phyloP scores from a whole-genome alignment of 2,888 invertebrate genomes.

The Pristionchus exspectatus region DNA sequence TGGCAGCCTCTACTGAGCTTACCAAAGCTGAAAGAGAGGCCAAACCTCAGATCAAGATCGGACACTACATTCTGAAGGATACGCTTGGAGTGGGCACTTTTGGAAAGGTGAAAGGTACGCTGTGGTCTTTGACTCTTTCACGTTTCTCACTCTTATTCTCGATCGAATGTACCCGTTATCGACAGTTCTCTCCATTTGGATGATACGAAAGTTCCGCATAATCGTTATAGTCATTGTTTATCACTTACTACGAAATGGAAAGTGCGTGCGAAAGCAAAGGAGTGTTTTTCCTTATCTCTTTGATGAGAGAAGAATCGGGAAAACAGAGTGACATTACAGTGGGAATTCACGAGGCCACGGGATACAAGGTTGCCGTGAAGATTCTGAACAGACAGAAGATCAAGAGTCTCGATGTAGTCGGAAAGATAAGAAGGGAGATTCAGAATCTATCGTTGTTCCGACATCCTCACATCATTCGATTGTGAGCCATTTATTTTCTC shows the following conservation, averaged over 20 bases:
- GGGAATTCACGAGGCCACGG: slow-evolving; percentile 96
- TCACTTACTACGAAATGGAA: not conserved
- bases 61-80: slow-evolving; percentile 95
- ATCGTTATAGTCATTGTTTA: slow-evolving; percentile 17
- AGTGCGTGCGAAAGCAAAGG: slow-evolving; percentile 18
- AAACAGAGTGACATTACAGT: slow-evolving; percentile 82
- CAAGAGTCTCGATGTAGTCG: slow-evolving; percentile 98
- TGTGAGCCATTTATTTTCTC: slow-evolving; percentile 82
- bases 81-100: slow-evolving; percentile 98
- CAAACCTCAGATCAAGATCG: slow-evolving; percentile 84
- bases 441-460: slow-evolving; percentile 99
- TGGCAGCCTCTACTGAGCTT: slow-evolving; percentile 67
- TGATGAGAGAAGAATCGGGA: not conserved
- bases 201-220: not conserved
- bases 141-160: not conserved
- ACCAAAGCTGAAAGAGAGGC: slow-evolving; percentile 71
- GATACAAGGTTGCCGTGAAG: slow-evolving; percentile 98
- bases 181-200: not conserved
- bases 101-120: slow-evolving; percentile 96
- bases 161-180: slow-evolving; percentile 13
- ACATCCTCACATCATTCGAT: slow-evolving; percentile 98
- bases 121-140: slow-evolving; percentile 35
- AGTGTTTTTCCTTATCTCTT: slow-evolving; percentile 8
- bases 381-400: slow-evolving; percentile 98
- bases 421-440: slow-evolving; percentile 97